These are phyloP conservation scores for Molorchus minor DNA, from an alignment of 2,888 invertebrate species.

Conservation along the genomic window DNA sequence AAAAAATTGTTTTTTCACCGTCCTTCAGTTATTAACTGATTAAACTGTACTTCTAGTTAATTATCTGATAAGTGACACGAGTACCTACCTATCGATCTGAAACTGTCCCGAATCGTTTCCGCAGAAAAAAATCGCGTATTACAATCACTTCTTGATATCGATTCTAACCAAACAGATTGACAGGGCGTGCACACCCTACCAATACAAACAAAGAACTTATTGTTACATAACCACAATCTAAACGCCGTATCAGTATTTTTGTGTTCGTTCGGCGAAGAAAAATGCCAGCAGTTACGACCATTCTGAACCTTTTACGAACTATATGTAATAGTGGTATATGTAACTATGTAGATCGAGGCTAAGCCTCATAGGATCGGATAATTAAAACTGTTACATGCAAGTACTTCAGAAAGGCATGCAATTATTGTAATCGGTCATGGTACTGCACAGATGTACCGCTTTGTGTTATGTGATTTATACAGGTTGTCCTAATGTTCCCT, in stretches of 20 bases:
- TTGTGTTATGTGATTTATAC: no score
- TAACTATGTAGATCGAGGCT: constrained; percentile 37
- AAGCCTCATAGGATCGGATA: constrained; percentile 22
- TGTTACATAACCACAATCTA: background rate
- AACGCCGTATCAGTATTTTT: constrained; percentile 1
- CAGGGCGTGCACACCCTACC: background rate
- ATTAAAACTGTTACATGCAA: constrained; percentile 4
- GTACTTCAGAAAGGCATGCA: constrained; percentile 27
- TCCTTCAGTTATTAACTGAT: no score
- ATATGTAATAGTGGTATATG: constrained; percentile 23
- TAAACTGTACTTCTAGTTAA: no score
- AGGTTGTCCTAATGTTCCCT: no score
- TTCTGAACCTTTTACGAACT: constrained; percentile 13
- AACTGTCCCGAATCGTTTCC: no score
- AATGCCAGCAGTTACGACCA: background rate
- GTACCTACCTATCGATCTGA: no score
- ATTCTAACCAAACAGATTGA: background rate
- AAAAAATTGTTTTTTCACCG: no score
- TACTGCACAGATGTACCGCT: background rate
- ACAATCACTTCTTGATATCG: background rate
- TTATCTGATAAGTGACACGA: no score
- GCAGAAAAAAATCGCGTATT: background rate
- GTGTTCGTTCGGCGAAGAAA: background rate
- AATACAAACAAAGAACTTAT: no score
- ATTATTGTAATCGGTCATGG: constrained; percentile 1